Conservation (phyloP, 2,797 vertebrate genomes). For the Poecilia picta region DNA sequence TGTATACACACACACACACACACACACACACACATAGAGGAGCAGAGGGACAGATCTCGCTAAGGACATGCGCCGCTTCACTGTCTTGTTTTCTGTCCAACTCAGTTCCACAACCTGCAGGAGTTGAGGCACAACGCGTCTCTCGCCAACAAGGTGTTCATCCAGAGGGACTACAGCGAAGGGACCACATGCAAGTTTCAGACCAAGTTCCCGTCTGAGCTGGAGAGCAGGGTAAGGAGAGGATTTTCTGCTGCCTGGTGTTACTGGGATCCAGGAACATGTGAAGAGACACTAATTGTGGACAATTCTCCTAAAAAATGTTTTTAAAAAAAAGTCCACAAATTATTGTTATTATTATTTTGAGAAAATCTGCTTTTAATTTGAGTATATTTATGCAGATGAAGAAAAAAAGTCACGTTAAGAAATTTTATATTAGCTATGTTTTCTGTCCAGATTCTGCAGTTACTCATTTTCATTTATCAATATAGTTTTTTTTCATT, state of each 20-base stretch:
- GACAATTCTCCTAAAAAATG: background rate
- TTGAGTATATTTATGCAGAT: background rate
- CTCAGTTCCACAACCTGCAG: constrained; percentile 84
- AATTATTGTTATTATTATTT: background rate
- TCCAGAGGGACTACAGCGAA: constrained; percentile 96
- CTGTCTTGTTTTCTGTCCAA: constrained; percentile 6
- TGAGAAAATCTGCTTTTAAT: too few relatives aligned
- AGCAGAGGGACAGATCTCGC: background rate
- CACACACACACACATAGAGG: constrained; percentile 32
- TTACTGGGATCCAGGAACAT: background rate
- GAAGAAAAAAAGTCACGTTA: background rate
- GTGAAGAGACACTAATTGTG: background rate
- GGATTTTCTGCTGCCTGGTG: background rate
- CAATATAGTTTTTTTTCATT: background rate
- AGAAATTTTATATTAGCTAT: background rate
- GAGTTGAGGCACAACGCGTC: constrained; percentile 94
- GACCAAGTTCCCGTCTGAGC: constrained; percentile 94
- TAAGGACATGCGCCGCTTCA: constrained; percentile 9
- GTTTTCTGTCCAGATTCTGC: background rate
- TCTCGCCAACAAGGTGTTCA: constrained; percentile 94
- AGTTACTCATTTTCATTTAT: background rate
- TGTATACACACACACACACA: constrained; percentile 42
- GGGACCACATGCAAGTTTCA: constrained; percentile 96
- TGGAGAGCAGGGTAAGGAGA: constrained; percentile 91
- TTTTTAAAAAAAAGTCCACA: background rate